phyloP scores from a whole-genome alignment of 2,888 invertebrate genomes.

The Deilephila porcellus region DNA sequence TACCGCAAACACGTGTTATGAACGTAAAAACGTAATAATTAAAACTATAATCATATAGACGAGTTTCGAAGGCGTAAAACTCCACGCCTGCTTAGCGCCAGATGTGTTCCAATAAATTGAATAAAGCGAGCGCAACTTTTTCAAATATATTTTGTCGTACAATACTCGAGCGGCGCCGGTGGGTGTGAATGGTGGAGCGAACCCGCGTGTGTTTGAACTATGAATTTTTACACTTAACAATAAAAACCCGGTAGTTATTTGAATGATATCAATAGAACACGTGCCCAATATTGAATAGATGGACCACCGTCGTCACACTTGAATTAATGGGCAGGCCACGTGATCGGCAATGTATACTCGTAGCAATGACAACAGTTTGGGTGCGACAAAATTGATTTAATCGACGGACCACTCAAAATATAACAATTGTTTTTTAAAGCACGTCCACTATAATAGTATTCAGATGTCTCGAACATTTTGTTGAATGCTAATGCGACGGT shows the following conservation, averaged over 20 bases:
- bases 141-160: slow-evolving; percentile 18
- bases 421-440: slow-evolving; percentile 54
- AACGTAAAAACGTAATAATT: slow-evolving; percentile 5
- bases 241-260: slow-evolving; percentile 40
- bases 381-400: slow-evolving; percentile 57
- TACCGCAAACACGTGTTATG: slow-evolving; percentile 3
- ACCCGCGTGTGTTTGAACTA: slow-evolving; percentile 15
- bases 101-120: slow-evolving; percentile 27
- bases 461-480: slow-evolving; percentile 49
- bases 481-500: slow-evolving; percentile 29
- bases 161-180: background rate
- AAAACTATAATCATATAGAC: slow-evolving; percentile 10
- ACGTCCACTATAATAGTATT: slow-evolving; percentile 47
- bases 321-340: slow-evolving; percentile 49
- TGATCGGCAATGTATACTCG: slow-evolving; percentile 68
- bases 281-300: slow-evolving; percentile 44
- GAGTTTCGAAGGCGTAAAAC: background rate
- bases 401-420: slow-evolving; percentile 51
- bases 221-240: slow-evolving; percentile 37
- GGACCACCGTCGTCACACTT: slow-evolving; percentile 53
- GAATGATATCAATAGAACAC: slow-evolving; percentile 43
- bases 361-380: slow-evolving; percentile 58
- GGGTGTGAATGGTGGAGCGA: slow-evolving; percentile 26
- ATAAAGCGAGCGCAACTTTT: slow-evolving; percentile 17
- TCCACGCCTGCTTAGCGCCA: slow-evolving; percentile 21